Evolutionary conservation across 2,113 vertebrate genomes (phyloP), one percentile per base, ranked within the genome.

Genomic region (Gracilinanus agilis): DNA sequence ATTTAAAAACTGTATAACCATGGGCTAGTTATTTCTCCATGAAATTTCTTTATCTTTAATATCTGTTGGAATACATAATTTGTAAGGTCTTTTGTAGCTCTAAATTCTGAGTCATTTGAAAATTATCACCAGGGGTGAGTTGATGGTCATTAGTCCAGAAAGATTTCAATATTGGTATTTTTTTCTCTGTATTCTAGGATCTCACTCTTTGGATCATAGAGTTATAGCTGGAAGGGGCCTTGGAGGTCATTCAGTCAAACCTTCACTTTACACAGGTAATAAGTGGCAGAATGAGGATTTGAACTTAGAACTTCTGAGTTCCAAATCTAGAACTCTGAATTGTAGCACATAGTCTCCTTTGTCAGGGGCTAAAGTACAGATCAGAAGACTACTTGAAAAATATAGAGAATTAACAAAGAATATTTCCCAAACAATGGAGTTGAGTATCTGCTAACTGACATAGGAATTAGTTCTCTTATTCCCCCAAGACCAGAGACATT

Each of bases 181-280:
- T 56, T 83, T 83, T 24, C 21, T 91, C 12, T n/a, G 40, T 7
- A 12, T 54, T 91, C 19, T 19, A 19, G 55, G 13, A 53, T 4
- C 90, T 90, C 29, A 49, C n/a, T 93, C 49, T 67, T 40, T 89
- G 92, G 55, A 58, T 16, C 24, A 67, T 89, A 27, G 90, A 93
- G 40, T 75, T 34, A 34, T 25, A 24, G 40, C 34, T 92, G 27
- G 10, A 92, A 92, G 90, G 53, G 44, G 83, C 1, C 92, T 49
- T 67, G 34, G 11, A 67, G 27, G 16, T n/a, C 4, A n/a, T n/a
- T 10, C 88, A 55, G 29, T 29, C 21, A 2, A 54, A 23, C 25
- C 21, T 27, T 44, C 27, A 40, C 89, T 61, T 90, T n/a, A n/a
- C n/a, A n/a, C n/a, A n/a, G 4, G 27, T 61, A 34, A 11, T 12